phyloP scores from a whole-genome alignment of 1,140 invertebrate species.

The Thalassaphorura encarpata region DNA sequence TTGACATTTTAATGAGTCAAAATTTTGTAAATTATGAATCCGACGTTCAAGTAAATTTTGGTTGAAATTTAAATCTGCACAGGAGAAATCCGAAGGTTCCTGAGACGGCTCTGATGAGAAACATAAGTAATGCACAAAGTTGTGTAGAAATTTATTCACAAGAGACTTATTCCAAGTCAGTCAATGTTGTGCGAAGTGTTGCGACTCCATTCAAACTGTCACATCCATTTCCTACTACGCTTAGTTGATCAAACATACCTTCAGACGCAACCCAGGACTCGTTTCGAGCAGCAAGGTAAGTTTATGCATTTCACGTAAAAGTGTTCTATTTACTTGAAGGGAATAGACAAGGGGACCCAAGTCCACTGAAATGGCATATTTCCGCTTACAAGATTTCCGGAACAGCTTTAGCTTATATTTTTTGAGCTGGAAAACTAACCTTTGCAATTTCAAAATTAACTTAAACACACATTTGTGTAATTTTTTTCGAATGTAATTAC shows the following conservation, averaged over 20 bases:
- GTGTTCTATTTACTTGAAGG: neutral
- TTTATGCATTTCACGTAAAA: neutral
- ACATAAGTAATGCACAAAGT: constrained; percentile 12
- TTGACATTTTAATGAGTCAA: no score
- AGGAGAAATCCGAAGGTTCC: neutral
- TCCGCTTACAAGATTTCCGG: no score
- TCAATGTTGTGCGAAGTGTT: constrained; percentile 17
- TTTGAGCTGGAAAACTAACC: no score
- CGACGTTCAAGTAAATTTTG: neutral
- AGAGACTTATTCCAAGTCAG: constrained; percentile 20
- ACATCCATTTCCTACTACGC: constrained; percentile 16
- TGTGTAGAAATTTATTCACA: constrained; percentile 17
- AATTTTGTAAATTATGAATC: no score
- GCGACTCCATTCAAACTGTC: constrained; percentile 19
- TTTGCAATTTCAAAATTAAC: no score
- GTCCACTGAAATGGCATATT: neutral
- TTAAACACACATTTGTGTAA: no score
- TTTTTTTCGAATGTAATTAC: no score
- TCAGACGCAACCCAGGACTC: neutral
- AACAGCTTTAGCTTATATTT: no score
- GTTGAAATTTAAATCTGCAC: neutral
- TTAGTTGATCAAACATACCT: constrained; percentile 13
- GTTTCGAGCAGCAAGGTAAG: neutral
- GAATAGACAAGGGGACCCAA: neutral
- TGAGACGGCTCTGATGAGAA: neutral